Evolutionary conservation across 2,888 invertebrate genomes (phyloP), one percentile per base, ranked within the genome.

Genomic region (Morinoia aosen): DNA sequence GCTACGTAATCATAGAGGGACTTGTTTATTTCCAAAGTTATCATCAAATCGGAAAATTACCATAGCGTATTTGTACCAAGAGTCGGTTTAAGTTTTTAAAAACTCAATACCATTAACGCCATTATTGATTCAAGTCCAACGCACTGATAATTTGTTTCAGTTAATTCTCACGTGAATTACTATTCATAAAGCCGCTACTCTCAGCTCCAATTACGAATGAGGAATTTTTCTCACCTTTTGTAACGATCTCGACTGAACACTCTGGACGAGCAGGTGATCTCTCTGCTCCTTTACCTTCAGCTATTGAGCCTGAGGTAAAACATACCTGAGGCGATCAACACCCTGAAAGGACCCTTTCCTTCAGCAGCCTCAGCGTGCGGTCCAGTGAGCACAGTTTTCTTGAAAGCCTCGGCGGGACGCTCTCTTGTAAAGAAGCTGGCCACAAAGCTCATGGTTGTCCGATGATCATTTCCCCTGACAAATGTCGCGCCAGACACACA

Each of bases 371-470:
- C 90, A 48, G 90, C 90, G 19, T 39, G 90, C 19, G 90, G 90
- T 39, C 48, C 39, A 39, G 10, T 16, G 48, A 90, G 4, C 93
- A 57, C 57, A 33, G 48, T n/a, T 11, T 93, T 57, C 57, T 33
- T 57, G 93, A 57, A 57, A 57, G 57, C n/a, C 58, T 93, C 58
- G 48, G 93, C 93, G 93, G 93, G 93, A 57, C 56, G 93, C 57
- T 48, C 57, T 57, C n/a, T 8, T 5, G 33, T 57, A 33, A 93
- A 93, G 57, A 93, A 93, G 93, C 93, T 57, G 7, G 48, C 57
- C 93, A 93, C 93, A 93, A 93, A 57, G 93, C 93, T 93, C 93
- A 93, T 57, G 93, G 93, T 57, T 93, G 93, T 93, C 93, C 93
- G 57, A 93, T 93, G 93, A 93, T 93, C 93, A 93, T 93, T 93